Evolutionary conservation across 2,797 vertebrate species (phyloP), one percentile per base, ranked within the genome.

Genomic region (Hippoglossus hippoglossus): DNA sequence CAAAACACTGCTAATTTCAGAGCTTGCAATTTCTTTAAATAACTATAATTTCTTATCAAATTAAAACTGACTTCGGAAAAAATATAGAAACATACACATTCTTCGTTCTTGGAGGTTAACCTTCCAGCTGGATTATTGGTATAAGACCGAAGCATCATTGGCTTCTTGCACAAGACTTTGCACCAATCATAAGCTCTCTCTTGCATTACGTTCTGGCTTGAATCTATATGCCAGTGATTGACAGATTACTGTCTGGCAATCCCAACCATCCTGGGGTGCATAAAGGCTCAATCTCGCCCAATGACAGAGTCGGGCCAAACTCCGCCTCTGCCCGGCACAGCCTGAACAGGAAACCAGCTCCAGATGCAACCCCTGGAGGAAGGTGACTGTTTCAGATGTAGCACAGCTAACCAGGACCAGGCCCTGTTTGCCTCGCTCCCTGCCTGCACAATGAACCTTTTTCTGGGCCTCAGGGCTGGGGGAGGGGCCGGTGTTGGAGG

Each of bases 311-410:
- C 1, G 9, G 61, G 83, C 87, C 89, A 93, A 93, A 89, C 88
- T 87, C 91, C 86, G 77, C 91, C 93, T 75, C 71, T 75, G 73
- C 79, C 77, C 81, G 49, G 80, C 77, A 36, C 71, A 75, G 91
- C 80, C 93, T 60, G 55, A 87, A 93, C 94, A 95, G 94, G 94
- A 95, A 95, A 95, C 93, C 86, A 95, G 86, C 81, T 95, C 94
- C 94, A 95, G 93, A 95, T 95, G 94, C 87, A 93, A 80, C 86
- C 92, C 93, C 91, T 91, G 91, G 91, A 94, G 94, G 93, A 93
- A 93, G 93, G 92, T 93, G 93, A 94, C 86, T 85, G 89, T 90
- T 89, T 90, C 86, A 92, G 89, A 90, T 88, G 87, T 88, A 90
- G 86, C 73, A 51, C 85, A 83, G 81, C 34, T 94, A 94, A 94